Base-by-base conservation (phyloP, 1,140 invertebrate genomes). In the Sinonovacula constricta region DNA sequence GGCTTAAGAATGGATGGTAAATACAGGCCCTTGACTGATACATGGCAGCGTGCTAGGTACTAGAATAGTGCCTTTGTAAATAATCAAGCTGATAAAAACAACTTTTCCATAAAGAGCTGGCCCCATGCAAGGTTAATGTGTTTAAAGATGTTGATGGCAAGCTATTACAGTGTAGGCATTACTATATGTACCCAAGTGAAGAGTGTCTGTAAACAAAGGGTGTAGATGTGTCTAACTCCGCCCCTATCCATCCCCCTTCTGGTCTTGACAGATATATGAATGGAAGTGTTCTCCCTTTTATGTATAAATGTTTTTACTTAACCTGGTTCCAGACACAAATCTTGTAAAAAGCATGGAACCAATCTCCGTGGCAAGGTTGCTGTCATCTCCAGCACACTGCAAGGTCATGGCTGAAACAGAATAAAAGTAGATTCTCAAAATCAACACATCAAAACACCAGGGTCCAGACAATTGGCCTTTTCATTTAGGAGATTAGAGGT, bases 341-440 rank as follows among this genome's bases (percentile, higher is more conserved):
- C 94, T 92, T 45, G 94, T 92, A 87, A 95, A 95, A 39, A 95
- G 89, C 93, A 95, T 95, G 1, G 94, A 95, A 1, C 95, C 95
- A 54, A 95, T 88, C 88, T 94, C 86, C 56, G 93, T 93, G 0
- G 81, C 82, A 18, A 33, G 39, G 7, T 18, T 7, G 18, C 39
- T 63, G 14, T 75, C 66, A 22, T 53, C 63, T 7, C 72, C 68
- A 7, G 39, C 45, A 5, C 76, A 26, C n/a, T 74, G 76, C 12
- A 87, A 63, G 60, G 82, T 82, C 14, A 87, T 81, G 2, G 82
- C 85, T 86, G 76, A n/a, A 81, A 82, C 22, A 5, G 60, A 36
- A n/a, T n/a, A n/a, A n/a, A n/a, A n/a, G n/a, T n/a, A n/a, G n/a
- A n/a, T n/a, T n/a, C n/a, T n/a, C n/a, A n/a, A n/a, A n/a, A n/a